Evolutionary conservation across 2,797 vertebrate species (phyloP).

Genomic region (Threskiornis aethiopicus): DNA sequence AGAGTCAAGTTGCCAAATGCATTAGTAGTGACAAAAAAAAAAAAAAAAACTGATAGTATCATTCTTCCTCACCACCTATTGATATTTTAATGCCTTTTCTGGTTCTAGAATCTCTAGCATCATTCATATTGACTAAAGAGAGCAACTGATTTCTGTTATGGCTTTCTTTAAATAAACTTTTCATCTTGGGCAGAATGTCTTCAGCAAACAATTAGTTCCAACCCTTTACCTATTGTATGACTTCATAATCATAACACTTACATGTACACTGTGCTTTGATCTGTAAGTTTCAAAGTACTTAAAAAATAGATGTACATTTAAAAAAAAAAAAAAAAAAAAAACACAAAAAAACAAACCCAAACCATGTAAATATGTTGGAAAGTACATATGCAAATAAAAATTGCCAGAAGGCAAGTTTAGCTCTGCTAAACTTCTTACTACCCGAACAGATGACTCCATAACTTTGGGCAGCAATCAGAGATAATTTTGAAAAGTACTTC

Average conservation of each 20-base stretch:
- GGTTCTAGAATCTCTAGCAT: neutral
- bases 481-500: neutral
- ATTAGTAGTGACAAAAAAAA: fast-evolving
- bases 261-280: neutral
- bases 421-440: neutral
- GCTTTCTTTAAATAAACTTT: neutral
- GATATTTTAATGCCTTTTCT: neutral
- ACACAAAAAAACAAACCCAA: neutral
- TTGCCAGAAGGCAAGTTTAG: neutral
- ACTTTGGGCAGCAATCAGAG: neutral
- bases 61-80: neutral
- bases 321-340: neutral
- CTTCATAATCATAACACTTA: neutral
- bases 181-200: neutral
- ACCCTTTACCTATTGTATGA: neutral
- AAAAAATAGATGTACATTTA: neutral
- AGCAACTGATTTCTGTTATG: neutral
- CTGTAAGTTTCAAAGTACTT: neutral
- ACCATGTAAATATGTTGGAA: neutral
- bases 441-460: neutral
- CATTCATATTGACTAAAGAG: neutral
- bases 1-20: neutral
- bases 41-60: no score
- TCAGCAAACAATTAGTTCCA: neutral
- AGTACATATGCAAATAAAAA: neutral